These are phyloP conservation scores for Lipophrys pholis DNA, from an alignment of 2,113 vertebrate genomes.

Conservation along the genomic window DNA sequence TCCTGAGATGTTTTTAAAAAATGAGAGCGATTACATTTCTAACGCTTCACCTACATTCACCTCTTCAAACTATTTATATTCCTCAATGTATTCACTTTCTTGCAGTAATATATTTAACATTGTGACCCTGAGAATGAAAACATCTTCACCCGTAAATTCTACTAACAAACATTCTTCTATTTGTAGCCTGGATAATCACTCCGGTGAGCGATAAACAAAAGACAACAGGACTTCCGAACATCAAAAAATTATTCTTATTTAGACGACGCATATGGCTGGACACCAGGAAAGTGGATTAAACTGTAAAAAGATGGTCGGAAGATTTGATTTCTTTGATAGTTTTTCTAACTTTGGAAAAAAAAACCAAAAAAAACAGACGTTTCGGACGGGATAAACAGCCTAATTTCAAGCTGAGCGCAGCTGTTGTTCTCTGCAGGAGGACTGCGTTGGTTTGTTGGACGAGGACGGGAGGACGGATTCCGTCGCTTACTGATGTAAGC, in stretches of 20 bases:
- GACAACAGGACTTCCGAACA: too few relatives aligned
- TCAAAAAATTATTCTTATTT: neutral
- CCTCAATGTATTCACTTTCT: too few relatives aligned
- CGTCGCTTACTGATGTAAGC: neutral
- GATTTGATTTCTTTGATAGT: neutral
- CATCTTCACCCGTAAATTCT: too few relatives aligned
- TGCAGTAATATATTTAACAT: too few relatives aligned
- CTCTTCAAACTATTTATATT: too few relatives aligned
- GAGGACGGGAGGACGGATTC: neutral
- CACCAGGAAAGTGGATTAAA: neutral
- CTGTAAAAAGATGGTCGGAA: neutral
- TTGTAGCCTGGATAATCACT: too few relatives aligned
- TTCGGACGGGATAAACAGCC: neutral
- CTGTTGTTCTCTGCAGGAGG: constrained; percentile 14
- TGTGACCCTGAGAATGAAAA: too few relatives aligned
- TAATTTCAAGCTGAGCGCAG: constrained; percentile 21
- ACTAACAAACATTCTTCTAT: too few relatives aligned
- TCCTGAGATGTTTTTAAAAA: too few relatives aligned
- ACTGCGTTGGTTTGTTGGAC: neutral
- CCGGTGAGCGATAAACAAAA: too few relatives aligned
- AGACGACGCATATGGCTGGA: neutral
- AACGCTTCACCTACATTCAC: too few relatives aligned
- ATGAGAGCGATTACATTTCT: too few relatives aligned
- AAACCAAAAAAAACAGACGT: constrained; percentile 9
- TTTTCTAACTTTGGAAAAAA: neutral